These are phyloP conservation scores for Suricata suricatta DNA, from an alignment of 2,113 vertebrate genomes.

Conservation along the genomic window DNA sequence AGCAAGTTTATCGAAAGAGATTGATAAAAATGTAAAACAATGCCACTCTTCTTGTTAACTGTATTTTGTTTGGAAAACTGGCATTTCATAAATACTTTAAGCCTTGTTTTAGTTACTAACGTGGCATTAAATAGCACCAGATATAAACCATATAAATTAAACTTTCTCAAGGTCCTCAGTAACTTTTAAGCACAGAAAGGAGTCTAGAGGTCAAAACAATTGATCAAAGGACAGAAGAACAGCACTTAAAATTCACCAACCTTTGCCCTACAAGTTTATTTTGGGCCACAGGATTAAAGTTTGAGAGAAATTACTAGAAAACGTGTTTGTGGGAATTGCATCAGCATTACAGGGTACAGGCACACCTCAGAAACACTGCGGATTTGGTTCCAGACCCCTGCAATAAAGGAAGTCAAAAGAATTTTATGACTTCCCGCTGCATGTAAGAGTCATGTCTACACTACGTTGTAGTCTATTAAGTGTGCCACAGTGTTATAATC, in stretches of 20 bases:
- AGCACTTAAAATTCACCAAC: background rate
- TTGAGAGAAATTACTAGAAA: background rate
- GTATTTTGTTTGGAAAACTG: background rate
- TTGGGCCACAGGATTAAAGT: background rate
- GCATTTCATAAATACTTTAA: background rate
- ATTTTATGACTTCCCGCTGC: background rate
- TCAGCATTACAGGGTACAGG: background rate
- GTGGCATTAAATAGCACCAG: background rate
- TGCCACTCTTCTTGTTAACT: background rate
- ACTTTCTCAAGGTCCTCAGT: background rate
- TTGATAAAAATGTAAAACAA: background rate
- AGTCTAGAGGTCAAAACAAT: background rate
- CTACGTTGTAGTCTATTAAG: background rate
- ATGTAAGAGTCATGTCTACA: background rate
- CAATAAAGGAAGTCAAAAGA: background rate
- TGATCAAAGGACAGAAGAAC: background rate
- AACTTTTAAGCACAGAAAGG: background rate
- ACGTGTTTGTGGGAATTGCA: background rate
- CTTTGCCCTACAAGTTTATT: background rate
- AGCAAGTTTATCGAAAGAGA: background rate
- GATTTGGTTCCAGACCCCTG: background rate
- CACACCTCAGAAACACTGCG: background rate
- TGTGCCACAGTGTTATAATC: background rate
- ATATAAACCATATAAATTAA: background rate
- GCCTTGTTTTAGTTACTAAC: background rate